A percentile compares a stretch with the other conserved stretches of the same genome.
Conservation (phyloP, 2,797 vertebrate genomes). For the Enteromius anoplus region DNA sequence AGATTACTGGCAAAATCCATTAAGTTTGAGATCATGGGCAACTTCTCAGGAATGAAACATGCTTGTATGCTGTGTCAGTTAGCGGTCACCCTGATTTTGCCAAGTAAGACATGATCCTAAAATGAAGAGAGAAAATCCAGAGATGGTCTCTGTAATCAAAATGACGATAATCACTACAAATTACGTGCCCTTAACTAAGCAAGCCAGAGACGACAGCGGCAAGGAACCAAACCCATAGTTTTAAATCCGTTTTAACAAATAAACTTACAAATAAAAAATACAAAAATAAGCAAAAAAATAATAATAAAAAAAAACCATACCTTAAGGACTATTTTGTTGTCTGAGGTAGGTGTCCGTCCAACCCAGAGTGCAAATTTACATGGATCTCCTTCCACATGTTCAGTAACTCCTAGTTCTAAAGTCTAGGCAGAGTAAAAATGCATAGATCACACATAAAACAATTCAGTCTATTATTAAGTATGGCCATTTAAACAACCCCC, state of each 20-base stretch:
- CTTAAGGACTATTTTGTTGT: slow-evolving; percentile 99
- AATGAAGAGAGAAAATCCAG: too few species aligned
- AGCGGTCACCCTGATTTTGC: too few species aligned
- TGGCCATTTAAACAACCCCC: background rate
- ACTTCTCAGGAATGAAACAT: background rate
- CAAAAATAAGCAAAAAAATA: too few species aligned
- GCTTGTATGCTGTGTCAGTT: background rate
- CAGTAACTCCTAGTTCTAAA: slow-evolving; percentile 86
- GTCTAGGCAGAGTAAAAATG: slow-evolving; percentile 70
- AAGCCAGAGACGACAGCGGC: too few species aligned
- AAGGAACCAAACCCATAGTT: too few species aligned
- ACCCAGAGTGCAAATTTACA: slow-evolving; percentile 88
- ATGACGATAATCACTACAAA: too few species aligned
- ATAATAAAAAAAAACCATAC: slow-evolving; percentile 69
- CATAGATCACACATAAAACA: background rate
- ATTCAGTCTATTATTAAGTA: background rate
- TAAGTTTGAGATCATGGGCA: background rate
- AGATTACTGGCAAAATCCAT: background rate
- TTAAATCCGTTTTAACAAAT: too few species aligned
- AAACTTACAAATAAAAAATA: too few species aligned
- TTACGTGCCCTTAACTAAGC: too few species aligned
- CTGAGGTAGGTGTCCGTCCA: slow-evolving; percentile 93
- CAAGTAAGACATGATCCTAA: too few species aligned
- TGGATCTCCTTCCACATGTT: slow-evolving; percentile 87
- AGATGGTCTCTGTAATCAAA: too few species aligned